Evolutionary conservation across 2,797 vertebrate genomes (phyloP).

Genomic region (Xiphorhynchus erythropygius): DNA sequence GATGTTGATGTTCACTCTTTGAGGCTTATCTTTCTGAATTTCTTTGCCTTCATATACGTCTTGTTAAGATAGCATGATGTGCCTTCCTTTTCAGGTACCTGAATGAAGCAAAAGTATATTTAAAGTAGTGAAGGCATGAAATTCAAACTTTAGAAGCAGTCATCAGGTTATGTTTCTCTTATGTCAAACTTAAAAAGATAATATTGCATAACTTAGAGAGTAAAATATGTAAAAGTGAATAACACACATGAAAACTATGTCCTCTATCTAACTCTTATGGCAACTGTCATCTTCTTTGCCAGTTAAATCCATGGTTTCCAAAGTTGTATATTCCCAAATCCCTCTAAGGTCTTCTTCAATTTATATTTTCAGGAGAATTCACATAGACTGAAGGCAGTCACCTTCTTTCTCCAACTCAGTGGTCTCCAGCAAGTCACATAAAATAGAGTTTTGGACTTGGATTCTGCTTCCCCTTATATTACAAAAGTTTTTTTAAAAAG

Average conservation of each 20-base stretch:
- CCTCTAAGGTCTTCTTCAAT: not conserved
- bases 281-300: not conserved
- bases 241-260: not conserved
- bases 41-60: not conserved
- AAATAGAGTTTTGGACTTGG: rapidly evolving
- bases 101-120: not conserved
- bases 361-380: not conserved
- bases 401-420: not conserved
- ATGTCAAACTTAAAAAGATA: not conserved
- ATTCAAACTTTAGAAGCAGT: not conserved
- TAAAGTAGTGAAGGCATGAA: not conserved
- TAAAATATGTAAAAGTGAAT: not conserved
- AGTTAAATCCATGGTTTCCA: not conserved
- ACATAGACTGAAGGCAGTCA: not conserved
- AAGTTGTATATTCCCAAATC: not conserved
- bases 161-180: not conserved
- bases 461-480: not conserved
- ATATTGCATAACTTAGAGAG: not conserved
- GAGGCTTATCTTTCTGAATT: not conserved
- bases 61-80: not conserved
- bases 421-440: not conserved
- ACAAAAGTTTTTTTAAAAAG: not conserved
- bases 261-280: not conserved
- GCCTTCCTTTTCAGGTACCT: not conserved
- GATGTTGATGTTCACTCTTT: not conserved